These are phyloP conservation scores for Ennomos quercinarius DNA, from an alignment of 2,888 invertebrate species.

Conservation along the genomic window DNA sequence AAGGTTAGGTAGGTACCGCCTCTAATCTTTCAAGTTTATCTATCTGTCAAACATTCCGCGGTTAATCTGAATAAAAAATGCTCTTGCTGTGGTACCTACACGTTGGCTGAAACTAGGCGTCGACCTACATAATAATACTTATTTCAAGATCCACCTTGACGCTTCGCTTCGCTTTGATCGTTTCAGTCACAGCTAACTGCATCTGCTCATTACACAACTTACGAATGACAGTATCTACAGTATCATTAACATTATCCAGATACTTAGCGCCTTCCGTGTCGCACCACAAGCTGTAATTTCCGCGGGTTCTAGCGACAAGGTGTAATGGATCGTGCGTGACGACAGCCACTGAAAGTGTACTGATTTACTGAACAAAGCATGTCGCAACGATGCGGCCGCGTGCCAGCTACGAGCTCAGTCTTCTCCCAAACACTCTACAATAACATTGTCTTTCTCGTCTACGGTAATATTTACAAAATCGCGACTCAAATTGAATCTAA, in stretches of 20 bases:
- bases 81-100: neutral
- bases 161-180: neutral
- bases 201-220: neutral
- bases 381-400: conserved; percentile 56
- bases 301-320: conserved; percentile 43
- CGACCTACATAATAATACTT: neutral
- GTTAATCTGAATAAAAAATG: conserved; percentile 4
- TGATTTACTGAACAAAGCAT: conserved; percentile 66
- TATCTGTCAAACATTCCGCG: conserved; percentile 2
- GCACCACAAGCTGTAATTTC: conserved; percentile 36
- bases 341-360: conserved; percentile 59
- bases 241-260: conserved; percentile 1
- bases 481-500: conserved; percentile 40
- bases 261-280: conserved; percentile 23
- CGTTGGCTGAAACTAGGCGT: no score
- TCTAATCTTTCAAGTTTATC: neutral
- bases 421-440: conserved; percentile 67
- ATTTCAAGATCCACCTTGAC: neutral
- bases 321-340: conserved; percentile 59
- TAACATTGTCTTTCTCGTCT: conserved; percentile 55
- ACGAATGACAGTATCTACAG: conserved; percentile 4
- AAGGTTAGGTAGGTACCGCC: neutral
- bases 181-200: conserved; percentile 10
- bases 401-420: conserved; percentile 73
- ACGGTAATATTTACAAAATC: conserved; percentile 39